Evolutionary conservation across 2,797 vertebrate species (phyloP), one percentile per base, ranked within the genome.

Genomic region (Echiichthys vipera): DNA sequence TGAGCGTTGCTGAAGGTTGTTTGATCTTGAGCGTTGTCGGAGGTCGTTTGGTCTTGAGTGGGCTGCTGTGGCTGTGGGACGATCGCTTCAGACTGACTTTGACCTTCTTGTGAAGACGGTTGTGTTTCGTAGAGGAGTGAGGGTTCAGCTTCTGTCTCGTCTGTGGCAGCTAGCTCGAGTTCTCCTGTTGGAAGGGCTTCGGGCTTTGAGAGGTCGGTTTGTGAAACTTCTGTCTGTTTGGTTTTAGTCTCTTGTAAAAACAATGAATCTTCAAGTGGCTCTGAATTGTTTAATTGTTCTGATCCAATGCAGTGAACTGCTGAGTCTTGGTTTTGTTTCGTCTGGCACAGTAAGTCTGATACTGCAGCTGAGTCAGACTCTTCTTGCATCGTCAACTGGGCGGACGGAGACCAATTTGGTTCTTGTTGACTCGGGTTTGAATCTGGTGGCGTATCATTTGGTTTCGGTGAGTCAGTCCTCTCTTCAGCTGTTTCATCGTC

Each of bases 341-440:
- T 42, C 40, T 62, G 18, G 10, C 11, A n/a, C 25, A 17, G 1
- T 5, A 0, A 14, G 6, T 54, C 58, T 15, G 66, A 27, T 32
- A 34, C 62, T 50, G 17, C 11, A 40, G 2, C 22, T 55, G 65
- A 62, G 24, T 63, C 68, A 1, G 63, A 24, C 32, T 84, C 46
- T 43, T 32, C 59, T 18, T 14, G 53, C 30, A 42, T 46, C 29
- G 37, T 24, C 34, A 47, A 0, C 25, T 65, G 55, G 30, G 17
- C 70, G 10, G 71, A 42, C 0, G 0, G 14, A 15, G 54, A 36
- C 5, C 0, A n/a, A 25, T 57, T 15, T 65, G 47, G 37, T 47
- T 83, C 82, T 25, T 61, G 49, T 7, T 51, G 68, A 73, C 18
- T 74, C 13, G 1, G 58, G 34, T 54, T 27, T 25, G 45, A 45